Base-by-base conservation (phyloP, 92 coral and sea anemone species). In the Epizoanthus ramosus region DNA sequence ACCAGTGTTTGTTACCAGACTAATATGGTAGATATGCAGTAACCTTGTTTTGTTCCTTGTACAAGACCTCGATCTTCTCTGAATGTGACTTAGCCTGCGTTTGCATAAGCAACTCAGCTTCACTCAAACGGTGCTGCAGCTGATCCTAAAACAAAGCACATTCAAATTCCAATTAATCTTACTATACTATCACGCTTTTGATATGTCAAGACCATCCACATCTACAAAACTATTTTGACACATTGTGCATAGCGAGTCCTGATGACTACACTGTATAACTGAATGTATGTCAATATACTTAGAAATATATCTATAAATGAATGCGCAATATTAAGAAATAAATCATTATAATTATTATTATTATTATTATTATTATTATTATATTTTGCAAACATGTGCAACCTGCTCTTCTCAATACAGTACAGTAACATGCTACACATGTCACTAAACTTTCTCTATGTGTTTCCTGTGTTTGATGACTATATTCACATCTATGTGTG, bases 31-130 rank as follows among this genome's bases (percentile, higher is more conserved):
- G 13, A 50, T 50, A 13, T 50, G 15, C 14, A 50, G 16, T 50
- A 50, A 93, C 99, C 97, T 96, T 89, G 74, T 96, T 96, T 33
- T 96, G 95, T 13, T 90, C 91, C 43, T 84, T 92, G 72, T 96
- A 88, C 91, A 96, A 59, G 21, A 92, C 92, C 67, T 96, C 99
- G 41, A 96, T 85, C 85, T 90, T 96, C 80, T 15, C 77, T 5
- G 93, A 89, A 81, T 91, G 90, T 22, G 95, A 94, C 75, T 92
- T 93, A 58, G 88, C 80, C 85, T 96, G 99, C 22, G 85, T 74
- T 63, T 94, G 93, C 67, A 81, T 77, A 35, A 88, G 84, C n/a
- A 71, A 58, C 81, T 93, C 98, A 37, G 89, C 75, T 28, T 94
- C 93, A 22, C 83, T 84, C 64, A 96, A 79, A n/a, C 98, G 86